Evolutionary conservation across 2,888 invertebrate genomes (phyloP), one percentile per base, ranked within the genome.

Genomic region (Poecilus cupreus): DNA sequence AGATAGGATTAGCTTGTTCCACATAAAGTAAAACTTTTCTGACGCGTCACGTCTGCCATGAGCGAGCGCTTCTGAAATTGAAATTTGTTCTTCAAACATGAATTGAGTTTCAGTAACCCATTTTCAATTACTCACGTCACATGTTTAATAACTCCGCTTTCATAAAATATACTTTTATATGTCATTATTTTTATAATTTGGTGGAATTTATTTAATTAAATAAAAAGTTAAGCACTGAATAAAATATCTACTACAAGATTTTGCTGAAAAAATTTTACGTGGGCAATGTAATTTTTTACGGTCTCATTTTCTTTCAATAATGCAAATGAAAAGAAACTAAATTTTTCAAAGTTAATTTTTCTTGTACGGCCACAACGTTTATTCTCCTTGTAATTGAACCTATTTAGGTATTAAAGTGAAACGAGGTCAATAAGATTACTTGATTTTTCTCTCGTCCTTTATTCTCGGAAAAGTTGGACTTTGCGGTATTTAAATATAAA

Each of bases 361-460:
- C 24, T 60, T 43, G 43, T 43, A n/a, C 24, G 13, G 13, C n/a
- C 60, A 24, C 26, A 60, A 60, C 24, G 26, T 20, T 60, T 60
- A 60, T 22, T 60, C 13, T 24, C n/a, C 60, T 60, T 60, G 60
- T 60, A 60, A 60, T 60, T 60, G 60, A 60, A 60, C 60, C 24
- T 60, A 60, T 60, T 60, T 60, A 60, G 13, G 60, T 60, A 60
- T 60, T 60, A 60, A 60, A 60, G 26, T 60, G 24, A 24, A 60
- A 60, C 60, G 24, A 60, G 60, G 60, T 60, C 60, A 60, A 60
- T 60, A 60, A 60, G 60, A 60, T 60, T 60, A 60, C 60, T 60
- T 26, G 60, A 60, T 60, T 60, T 57, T 60, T 60, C 26, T n/a
- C 60, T 60, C 22, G 22, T 5, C 60, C 26, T 60, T 60, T 60